These are phyloP conservation scores for Ceriagrion tenellum DNA, from an alignment of 2,888 invertebrate genomes.

Conservation along the genomic window DNA sequence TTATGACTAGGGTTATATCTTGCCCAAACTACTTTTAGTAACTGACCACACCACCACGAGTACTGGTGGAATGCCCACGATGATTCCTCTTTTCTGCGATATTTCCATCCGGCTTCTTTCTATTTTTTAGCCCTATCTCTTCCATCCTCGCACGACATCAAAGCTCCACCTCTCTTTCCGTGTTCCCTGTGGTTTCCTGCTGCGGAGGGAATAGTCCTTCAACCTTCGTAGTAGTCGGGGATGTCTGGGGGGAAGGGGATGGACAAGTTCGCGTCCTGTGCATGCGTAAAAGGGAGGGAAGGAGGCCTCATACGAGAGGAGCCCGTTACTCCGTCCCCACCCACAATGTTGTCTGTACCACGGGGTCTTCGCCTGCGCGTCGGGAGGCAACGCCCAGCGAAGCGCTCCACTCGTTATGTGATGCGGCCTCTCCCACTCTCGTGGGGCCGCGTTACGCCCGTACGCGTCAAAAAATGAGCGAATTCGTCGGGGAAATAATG, in stretches of 20 bases:
- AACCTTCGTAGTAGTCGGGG: no score
- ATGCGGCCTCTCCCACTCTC: not conserved
- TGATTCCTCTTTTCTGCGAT: no score
- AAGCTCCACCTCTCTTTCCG: not conserved
- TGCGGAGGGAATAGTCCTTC: no score
- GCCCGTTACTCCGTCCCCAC: not conserved
- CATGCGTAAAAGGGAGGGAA: not conserved
- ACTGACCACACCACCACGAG: no score
- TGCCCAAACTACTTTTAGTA: no score
- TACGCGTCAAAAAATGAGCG: not conserved
- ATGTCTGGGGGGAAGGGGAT: no score
- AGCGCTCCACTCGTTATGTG: not conserved
- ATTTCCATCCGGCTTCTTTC: no score
- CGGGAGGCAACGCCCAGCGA: constrained; percentile 21
- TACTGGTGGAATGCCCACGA: no score
- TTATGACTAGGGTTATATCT: no score
- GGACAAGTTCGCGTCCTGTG: not conserved
- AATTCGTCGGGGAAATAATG: constrained; percentile 16
- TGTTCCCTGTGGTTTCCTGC: not conserved
- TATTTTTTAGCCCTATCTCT: not conserved
- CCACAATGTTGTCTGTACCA: not conserved
- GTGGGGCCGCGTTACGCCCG: not conserved
- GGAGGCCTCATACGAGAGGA: not conserved
- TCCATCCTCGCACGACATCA: no score
- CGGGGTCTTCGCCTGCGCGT: not conserved